Evolutionary conservation across 2,888 invertebrate genomes (phyloP).

Genomic region (Noctua fimbriata): DNA sequence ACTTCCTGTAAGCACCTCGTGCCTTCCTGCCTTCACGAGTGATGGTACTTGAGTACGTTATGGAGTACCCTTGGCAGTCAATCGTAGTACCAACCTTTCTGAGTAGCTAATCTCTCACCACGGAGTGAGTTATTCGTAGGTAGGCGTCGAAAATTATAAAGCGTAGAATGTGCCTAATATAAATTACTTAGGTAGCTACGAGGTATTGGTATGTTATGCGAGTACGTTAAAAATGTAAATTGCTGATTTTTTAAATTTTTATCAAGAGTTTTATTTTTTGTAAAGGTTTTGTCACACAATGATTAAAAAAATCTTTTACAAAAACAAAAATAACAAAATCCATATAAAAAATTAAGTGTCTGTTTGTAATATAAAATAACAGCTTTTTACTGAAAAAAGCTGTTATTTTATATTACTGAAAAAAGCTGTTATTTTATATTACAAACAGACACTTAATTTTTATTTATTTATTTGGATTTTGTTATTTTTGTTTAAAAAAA

Average conservation of each 20-base stretch:
- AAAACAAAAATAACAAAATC: too few relatives aligned
- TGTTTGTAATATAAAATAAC: too few relatives aligned
- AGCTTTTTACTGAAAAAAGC: too few relatives aligned
- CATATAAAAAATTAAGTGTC: too few relatives aligned
- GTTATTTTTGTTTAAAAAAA: too few relatives aligned
- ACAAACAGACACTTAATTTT: too few relatives aligned
- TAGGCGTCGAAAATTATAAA: background rate
- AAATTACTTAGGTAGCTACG: background rate
- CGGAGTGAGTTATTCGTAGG: background rate
- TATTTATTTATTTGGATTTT: too few relatives aligned
- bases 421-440: too few relatives aligned
- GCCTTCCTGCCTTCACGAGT: constrained; percentile 8
- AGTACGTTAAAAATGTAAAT: background rate
- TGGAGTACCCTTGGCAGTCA: constrained; percentile 19
- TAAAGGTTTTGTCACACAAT: background rate
- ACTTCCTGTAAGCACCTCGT: constrained; percentile 24
- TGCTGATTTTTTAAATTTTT: background rate
- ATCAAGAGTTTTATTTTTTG: background rate
- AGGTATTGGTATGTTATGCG: background rate
- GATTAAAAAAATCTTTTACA: background rate
- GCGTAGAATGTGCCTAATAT: too few relatives aligned
- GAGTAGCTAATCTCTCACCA: constrained; percentile 7
- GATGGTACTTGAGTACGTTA: constrained; percentile 27
- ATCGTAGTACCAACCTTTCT: constrained; percentile 24
- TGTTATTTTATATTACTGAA: too few relatives aligned